Conservation (phyloP, 1,140 invertebrate species). For the Halictus rubicundus region DNA sequence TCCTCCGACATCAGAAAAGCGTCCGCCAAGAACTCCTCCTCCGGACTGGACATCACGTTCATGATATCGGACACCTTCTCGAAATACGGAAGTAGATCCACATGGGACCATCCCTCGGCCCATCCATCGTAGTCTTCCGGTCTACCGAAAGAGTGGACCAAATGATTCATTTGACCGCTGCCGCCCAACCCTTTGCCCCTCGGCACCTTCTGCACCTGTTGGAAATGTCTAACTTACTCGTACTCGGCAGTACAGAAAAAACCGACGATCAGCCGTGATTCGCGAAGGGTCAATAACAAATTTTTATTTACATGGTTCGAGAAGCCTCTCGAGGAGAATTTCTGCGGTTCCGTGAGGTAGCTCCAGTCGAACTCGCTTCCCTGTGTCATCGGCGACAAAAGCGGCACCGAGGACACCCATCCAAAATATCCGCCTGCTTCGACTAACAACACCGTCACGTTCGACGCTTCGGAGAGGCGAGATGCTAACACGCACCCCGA, state of each 20-base stretch:
- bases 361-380: conserved; percentile 85
- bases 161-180: conserved; percentile 86
- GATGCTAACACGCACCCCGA: conserved; percentile 90
- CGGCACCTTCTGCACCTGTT: conserved; percentile 83
- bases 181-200: conserved; percentile 86
- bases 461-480: conserved; percentile 83
- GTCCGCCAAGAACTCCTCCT: conserved; percentile 70
- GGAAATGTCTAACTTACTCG: conserved; percentile 8
- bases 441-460: conserved; percentile 84
- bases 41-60: conserved; percentile 75
- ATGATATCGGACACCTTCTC: conserved; percentile 77
- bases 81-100: conserved; percentile 81
- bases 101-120: conserved; percentile 82
- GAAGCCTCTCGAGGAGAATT: conserved; percentile 84
- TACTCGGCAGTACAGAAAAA: no score
- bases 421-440: conserved; percentile 87
- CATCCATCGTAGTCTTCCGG: conserved; percentile 83
- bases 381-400: conserved; percentile 85
- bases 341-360: conserved; percentile 83
- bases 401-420: conserved; percentile 83
- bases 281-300: not conserved
- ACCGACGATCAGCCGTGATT: no score
- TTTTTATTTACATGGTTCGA: conserved; percentile 79
- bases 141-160: conserved; percentile 84
- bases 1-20: conserved; percentile 66